Evolutionary conservation across 2,888 invertebrate species (phyloP).

Genomic region (Oligia strigilis): DNA sequence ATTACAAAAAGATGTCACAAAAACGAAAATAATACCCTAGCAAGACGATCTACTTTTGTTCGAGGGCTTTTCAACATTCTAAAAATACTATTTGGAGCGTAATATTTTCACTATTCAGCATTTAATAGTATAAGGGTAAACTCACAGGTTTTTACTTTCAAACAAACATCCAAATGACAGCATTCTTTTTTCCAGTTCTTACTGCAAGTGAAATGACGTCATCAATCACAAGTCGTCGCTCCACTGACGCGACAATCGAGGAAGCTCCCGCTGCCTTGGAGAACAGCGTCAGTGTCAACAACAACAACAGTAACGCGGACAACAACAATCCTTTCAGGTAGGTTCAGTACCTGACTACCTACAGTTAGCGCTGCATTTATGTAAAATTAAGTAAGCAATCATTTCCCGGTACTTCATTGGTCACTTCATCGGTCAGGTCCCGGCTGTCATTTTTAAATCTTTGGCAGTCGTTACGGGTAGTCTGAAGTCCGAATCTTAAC

Average conservation of each 20-base stretch:
- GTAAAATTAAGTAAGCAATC: too few relatives aligned
- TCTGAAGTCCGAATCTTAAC: too few relatives aligned
- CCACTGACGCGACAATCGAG: constrained; percentile 68
- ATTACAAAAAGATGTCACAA: not conserved
- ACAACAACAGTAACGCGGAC: constrained; percentile 48
- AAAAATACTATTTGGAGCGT: not conserved
- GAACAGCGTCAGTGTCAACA: constrained; percentile 34
- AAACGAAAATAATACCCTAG: not conserved
- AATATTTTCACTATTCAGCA: not conserved
- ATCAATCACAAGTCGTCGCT: constrained; percentile 76
- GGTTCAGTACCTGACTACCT: not conserved
- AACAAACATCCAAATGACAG: not conserved
- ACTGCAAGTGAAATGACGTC: constrained; percentile 80
- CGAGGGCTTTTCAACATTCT: not conserved
- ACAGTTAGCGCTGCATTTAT: too few relatives aligned
- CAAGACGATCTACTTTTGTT: not conserved
- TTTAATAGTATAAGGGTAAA: not conserved
- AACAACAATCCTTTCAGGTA: constrained; percentile 60
- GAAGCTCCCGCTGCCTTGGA: constrained; percentile 60
- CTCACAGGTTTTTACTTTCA: not conserved
- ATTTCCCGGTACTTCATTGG: too few relatives aligned
- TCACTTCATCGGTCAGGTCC: too few relatives aligned
- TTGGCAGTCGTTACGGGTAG: too few relatives aligned
- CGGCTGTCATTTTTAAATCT: too few relatives aligned
- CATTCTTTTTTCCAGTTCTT: constrained; percentile 69